These are phyloP conservation scores for Gouania willdenowi DNA, from an alignment of 2,797 vertebrate genomes.

Conservation along the genomic window DNA sequence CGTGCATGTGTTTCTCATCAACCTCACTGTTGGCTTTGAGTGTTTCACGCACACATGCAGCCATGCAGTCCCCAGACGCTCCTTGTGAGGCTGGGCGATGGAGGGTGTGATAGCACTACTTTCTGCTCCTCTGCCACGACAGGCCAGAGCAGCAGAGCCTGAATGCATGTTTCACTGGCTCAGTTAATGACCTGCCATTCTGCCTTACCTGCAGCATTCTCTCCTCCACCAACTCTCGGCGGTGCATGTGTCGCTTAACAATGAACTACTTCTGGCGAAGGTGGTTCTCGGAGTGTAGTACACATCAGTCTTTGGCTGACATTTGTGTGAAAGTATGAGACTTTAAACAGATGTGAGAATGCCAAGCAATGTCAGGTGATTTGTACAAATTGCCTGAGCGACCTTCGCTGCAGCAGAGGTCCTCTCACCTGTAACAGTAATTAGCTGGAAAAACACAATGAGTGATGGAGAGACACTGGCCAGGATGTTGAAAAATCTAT, in stretches of 20 bases:
- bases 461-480: background rate
- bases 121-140: slow-evolving; percentile 22
- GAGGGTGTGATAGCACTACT: slow-evolving; percentile 33
- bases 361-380: slow-evolving; percentile 20
- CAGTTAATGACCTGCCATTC: slow-evolving; percentile 57
- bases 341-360: slow-evolving; percentile 13
- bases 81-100: slow-evolving; percentile 13
- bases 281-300: background rate
- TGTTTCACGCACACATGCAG: background rate
- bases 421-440: slow-evolving; percentile 32
- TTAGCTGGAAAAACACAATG: slow-evolving; percentile 12
- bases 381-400: slow-evolving; percentile 19
- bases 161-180: slow-evolving; percentile 50
- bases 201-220: slow-evolving; percentile 9
- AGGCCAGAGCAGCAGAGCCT: slow-evolving; percentile 28
- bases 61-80: slow-evolving; percentile 14
- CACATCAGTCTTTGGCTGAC: slow-evolving; percentile 5
- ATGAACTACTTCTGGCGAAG: slow-evolving; percentile 1
- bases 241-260: slow-evolving; percentile 5
- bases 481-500: background rate
- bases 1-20: background rate
- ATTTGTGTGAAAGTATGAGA: slow-evolving; percentile 10
- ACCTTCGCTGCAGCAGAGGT: background rate
- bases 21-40: slow-evolving; percentile 1
- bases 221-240: background rate